phyloP scores from a whole-genome alignment of 1,140 invertebrate genomes.

The Aphelenchoides avenae region DNA sequence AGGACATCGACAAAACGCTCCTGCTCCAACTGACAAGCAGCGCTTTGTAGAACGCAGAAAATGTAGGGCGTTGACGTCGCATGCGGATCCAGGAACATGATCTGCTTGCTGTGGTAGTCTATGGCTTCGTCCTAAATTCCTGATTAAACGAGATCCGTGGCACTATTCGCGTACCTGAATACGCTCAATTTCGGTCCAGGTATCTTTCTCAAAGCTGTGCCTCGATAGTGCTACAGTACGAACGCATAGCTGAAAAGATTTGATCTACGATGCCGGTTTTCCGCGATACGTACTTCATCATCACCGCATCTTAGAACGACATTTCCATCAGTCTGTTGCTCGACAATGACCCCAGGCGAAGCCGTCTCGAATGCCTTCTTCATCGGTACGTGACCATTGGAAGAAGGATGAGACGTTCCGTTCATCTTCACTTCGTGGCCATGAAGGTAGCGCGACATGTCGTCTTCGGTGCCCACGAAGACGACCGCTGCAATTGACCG shows the following conservation, averaged over 20 bases:
- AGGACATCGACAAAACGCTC: constrained; percentile 46
- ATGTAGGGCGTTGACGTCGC: constrained; percentile 33
- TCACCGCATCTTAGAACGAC: constrained; percentile 26
- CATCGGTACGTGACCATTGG: no score
- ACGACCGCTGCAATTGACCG: background rate
- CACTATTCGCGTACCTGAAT: constrained; percentile 42
- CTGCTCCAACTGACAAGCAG: constrained; percentile 55
- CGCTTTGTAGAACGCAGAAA: constrained; percentile 53
- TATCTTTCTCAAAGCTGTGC: constrained; percentile 38
- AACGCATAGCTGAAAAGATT: constrained; percentile 48
- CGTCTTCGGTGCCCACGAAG: background rate
- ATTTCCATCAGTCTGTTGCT: constrained; percentile 8
- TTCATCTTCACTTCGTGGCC: constrained; percentile 9
- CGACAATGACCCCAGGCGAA: constrained; percentile 2
- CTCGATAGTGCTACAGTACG: constrained; percentile 35
- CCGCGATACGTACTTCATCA: constrained; percentile 13
- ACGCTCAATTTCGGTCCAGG: constrained; percentile 52
- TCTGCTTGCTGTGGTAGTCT: constrained; percentile 2
- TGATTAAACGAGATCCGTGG: constrained; percentile 31
- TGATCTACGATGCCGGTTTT: constrained; percentile 23
- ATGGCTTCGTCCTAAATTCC: constrained; percentile 10
- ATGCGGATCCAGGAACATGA: constrained; percentile 41
- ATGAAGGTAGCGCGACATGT: constrained; percentile 2
- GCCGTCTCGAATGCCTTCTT: no score
- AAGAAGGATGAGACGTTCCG: background rate